Evolutionary conservation across 2,113 vertebrate genomes (phyloP), one percentile per base, ranked within the genome.

Genomic region (Ammodytes dubius): DNA sequence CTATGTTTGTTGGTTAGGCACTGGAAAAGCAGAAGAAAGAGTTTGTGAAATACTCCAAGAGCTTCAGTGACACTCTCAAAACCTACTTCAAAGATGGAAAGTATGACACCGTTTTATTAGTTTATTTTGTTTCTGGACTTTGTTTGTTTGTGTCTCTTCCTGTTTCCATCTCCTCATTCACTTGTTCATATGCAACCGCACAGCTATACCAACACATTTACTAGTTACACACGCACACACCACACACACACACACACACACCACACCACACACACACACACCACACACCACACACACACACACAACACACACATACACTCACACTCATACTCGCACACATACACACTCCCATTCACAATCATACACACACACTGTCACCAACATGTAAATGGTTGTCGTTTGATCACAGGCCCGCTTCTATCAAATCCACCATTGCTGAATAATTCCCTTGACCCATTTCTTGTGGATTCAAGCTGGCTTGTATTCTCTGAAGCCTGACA

Each of bases 1-100:
- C 78, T 92, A 60, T 95, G 19, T 91, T 90, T 87, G 66, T 89
- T 27, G 88, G 63, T 54, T 66, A 99, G 97, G 97, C 96, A 68
- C 96, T 99, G 91, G 97, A 99, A 92, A 96, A 98, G 87, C 97
- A 99, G 96, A 99, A 99, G 96, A 99, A 98, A 96, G 97, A 98
- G 93, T 99, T 99, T 96, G 97, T 99, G 96, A 98, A 99, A 94
- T 97, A 97, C 91, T 99, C 98, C 88, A 99, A 99, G 96, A 99
- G 97, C 94, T 99, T 99, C 97, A 99, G 98, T 74, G 96, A 99
- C 91, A 97, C 97, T 79, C 96, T 99, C 90, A 98, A 99, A 96
- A 97, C 97, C 19, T 99, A 97, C 96, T 99, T 99, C 97, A 99
- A 97, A 96, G 98, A 99, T 91, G 97, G 96, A 96, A 99, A 98